Base-by-base conservation (phyloP, 1,140 invertebrate species). In the Danaus melanippus region DNA sequence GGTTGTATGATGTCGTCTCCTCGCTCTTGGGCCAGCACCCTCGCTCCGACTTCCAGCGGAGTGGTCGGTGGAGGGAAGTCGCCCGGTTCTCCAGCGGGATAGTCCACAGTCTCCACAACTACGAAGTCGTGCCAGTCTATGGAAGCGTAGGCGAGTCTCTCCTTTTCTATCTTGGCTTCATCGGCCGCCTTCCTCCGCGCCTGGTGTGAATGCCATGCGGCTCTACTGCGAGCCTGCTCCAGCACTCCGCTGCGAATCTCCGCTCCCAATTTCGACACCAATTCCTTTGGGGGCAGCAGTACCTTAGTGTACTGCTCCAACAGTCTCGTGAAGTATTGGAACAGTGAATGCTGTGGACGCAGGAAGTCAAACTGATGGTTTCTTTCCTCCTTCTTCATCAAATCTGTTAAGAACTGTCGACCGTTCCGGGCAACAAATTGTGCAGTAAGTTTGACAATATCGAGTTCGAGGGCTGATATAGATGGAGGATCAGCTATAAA, bases 111-210 rank as follows among this genome's bases (percentile, higher is more conserved):
- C 86, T 99, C 98, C 0, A 99, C 98, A 0, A 99, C 97, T 1
- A 99, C 98, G 89, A 99, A 99, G 87, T 99, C 98, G 79, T 99
- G 98, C 98, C 98, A 99, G 81, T 99, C 98, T 65, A 99, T 99
- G 72, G 97, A 96, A 3, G 97, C 96, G 81, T 99, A 99, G 0
- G 97, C 97, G 40, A 98, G 92, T 90, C 97, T 90, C 86, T 99
- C 98, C 42, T 95, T 91, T 84, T 99, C 98, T 11, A 96, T 90
- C 71, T 96, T 95, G 70, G 98, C 97, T 79, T 99, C 97, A 81
- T 98, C 97, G 60, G 95, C 94, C 1, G 95, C 91, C 51, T 92
- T 93, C 73, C 98, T 95, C 10, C 94, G 92, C 71, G 98, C 96
- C 80, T 98, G 95, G 83, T 98, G 96, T 49, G 95, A 94, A 47